Evolutionary conservation across 2,888 invertebrate species (phyloP), one percentile per base, ranked within the genome.

Genomic region (Odontomyia ornata): DNA sequence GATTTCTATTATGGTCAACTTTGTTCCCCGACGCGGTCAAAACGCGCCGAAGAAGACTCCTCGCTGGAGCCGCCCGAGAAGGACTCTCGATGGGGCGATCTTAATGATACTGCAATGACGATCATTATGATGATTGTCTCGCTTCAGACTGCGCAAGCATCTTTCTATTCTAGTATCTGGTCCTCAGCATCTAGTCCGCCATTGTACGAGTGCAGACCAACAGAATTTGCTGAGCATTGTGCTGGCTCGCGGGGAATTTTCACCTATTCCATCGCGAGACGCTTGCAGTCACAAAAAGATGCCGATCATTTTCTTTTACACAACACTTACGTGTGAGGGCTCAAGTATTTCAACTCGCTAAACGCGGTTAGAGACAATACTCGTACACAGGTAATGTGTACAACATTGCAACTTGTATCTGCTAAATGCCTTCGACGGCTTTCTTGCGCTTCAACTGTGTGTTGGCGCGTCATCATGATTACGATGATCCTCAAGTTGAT

Each of bases 21-120:
- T 47, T 46, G 25, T 47, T 30, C 30, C 25, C 46, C 46, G 69
- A 47, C 64, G 11, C 64, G 30, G 64, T 1, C 30, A 64, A 64
- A 64, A 15, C 64, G 30, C 28, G 5, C 11, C 46, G n/a, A 13
- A 65, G 15, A n/a, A 65, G 28, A 52, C 36, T 15, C 52, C 52
- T n/a, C 52, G 18, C 3, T 7, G 4, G 15, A 60, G 23, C 23
- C 25, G 60, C n/a, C n/a, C 52, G 1, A 52, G 7, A 52, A 52
- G 52, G 52, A 52, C 52, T 27, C 27, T n/a, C 23, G n/a, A 57
- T 60, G 60, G 13, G 25, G 23, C 57, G 73, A 57, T 73, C 73
- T 73, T 73, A 73, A 73, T 73, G 73, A 73, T 73, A 60, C 57
- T 73, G 57, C 18, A 60, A 73, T 73, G 73, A 25, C 47, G 47